Percentiles rank a stretch among this genome's conserved stretches.
These are phyloP conservation scores for Xylocopa sonorina DNA, from an alignment of 1,140 invertebrate species.

Conservation along the genomic window DNA sequence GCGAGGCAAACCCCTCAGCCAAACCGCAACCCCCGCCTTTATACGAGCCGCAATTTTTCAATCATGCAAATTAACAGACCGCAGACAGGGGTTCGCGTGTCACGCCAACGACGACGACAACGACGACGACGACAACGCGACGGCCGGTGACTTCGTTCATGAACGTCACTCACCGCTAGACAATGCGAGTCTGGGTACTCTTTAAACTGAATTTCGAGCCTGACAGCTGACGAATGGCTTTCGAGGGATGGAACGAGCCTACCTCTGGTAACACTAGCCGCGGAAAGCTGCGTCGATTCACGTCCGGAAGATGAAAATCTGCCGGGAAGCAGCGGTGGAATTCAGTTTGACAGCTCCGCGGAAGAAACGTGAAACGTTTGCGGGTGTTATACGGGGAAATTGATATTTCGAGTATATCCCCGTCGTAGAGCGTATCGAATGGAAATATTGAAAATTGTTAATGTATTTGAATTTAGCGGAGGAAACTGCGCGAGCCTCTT, in stretches of 20 bases:
- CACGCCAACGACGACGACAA: conserved; percentile 7
- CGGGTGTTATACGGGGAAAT: too few relatives aligned
- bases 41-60: conserved; percentile 26
- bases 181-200: conserved; percentile 13
- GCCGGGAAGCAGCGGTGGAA: not conserved
- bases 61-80: conserved; percentile 43
- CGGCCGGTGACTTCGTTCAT: conserved; percentile 34
- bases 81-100: conserved; percentile 19
- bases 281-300: not conserved
- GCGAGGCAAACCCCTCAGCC: not conserved
- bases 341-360: not conserved
- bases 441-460: too few relatives aligned
- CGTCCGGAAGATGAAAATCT: not conserved
- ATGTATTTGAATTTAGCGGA: too few relatives aligned
- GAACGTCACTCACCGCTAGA: conserved; percentile 31
- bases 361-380: not conserved
- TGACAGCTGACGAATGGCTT: conserved; percentile 16
- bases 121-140: not conserved
- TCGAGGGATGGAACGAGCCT: not conserved
- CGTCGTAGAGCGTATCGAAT: too few relatives aligned
- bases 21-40: not conserved
- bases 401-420: too few relatives aligned
- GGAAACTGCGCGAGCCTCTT: too few relatives aligned
- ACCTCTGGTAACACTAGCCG: not conserved
- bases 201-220: conserved; percentile 27